These are phyloP conservation scores for Eulemur rufifrons DNA, from an alignment of 2,113 vertebrate genomes.

Conservation along the genomic window DNA sequence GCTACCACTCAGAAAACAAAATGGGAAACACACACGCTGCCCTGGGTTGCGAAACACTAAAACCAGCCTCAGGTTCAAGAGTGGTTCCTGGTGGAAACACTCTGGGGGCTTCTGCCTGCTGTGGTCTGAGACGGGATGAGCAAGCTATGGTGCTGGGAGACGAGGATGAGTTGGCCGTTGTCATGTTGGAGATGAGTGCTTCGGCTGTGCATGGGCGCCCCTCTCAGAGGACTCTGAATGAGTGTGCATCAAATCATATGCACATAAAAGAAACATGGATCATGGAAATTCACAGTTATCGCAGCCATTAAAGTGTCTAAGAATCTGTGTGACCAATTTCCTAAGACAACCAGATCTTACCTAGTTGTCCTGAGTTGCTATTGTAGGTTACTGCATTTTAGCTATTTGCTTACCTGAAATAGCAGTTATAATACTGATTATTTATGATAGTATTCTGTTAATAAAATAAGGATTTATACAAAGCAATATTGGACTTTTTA, in stretches of 20 bases:
- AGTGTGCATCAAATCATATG: slow-evolving; percentile 69
- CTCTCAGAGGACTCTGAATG: slow-evolving; percentile 57
- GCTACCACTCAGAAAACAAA: slow-evolving; percentile 61
- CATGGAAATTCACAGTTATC: slow-evolving; percentile 86
- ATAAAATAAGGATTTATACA: slow-evolving; percentile 96
- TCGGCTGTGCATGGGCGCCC: slow-evolving; percentile 76
- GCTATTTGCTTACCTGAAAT: slow-evolving; percentile 88
- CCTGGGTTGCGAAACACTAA: slow-evolving; percentile 69
- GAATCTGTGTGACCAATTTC: slow-evolving; percentile 74
- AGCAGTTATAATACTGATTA: slow-evolving; percentile 91
- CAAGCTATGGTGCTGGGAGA: slow-evolving; percentile 75
- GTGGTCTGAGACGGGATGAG: slow-evolving; percentile 74
- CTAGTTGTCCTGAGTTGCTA: slow-evolving; percentile 76
- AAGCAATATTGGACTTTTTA: slow-evolving; percentile 88
- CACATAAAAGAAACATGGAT: slow-evolving; percentile 80
- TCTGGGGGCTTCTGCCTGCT: slow-evolving; percentile 66
- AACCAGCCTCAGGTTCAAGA: slow-evolving; percentile 71
- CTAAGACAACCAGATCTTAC: slow-evolving; percentile 79
- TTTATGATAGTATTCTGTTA: slow-evolving; percentile 85
- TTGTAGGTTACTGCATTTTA: slow-evolving; percentile 81
- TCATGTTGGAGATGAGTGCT: slow-evolving; percentile 80
- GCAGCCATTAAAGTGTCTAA: slow-evolving; percentile 87
- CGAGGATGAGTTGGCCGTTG: slow-evolving; percentile 75
- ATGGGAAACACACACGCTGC: slow-evolving; percentile 58
- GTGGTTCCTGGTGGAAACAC: slow-evolving; percentile 68